These are phyloP conservation scores for Todus mexicanus DNA, from an alignment of 2,797 vertebrate species.

Conservation along the genomic window DNA sequence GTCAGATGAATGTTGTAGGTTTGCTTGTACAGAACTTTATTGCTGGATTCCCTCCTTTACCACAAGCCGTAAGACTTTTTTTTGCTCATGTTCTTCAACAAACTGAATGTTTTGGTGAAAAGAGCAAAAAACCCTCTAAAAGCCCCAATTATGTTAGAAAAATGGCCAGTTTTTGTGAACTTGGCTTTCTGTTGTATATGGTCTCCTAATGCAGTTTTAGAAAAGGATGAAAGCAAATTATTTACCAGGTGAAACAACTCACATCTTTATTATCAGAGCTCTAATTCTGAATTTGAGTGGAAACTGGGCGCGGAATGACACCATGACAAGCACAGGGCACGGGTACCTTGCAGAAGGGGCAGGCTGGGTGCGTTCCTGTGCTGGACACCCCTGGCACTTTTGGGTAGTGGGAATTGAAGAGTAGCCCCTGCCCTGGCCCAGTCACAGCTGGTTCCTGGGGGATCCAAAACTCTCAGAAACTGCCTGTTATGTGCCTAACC, in stretches of 20 bases:
- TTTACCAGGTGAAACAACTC: background rate
- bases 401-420: background rate
- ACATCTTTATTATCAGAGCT: background rate
- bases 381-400: background rate
- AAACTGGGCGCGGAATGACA: background rate
- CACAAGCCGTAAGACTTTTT: background rate
- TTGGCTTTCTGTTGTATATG: rapidly evolving
- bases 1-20: background rate
- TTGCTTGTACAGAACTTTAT: background rate
- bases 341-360: background rate
- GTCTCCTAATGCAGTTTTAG: background rate
- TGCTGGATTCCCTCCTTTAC: background rate
- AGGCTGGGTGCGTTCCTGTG: background rate
- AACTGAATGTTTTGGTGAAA: background rate
- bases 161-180: background rate
- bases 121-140: background rate
- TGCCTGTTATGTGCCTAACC: background rate
- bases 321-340: background rate
- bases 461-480: background rate
- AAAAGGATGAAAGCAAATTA: background rate
- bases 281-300: background rate
- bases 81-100: background rate
- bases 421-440: no score
- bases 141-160: background rate
- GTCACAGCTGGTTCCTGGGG: background rate